A percentile compares a stretch with the other conserved stretches of the same genome.
These are phyloP conservation scores for Akabosia matsudoensis DNA, from an alignment of 1,140 invertebrate genomes.

Conservation along the genomic window DNA sequence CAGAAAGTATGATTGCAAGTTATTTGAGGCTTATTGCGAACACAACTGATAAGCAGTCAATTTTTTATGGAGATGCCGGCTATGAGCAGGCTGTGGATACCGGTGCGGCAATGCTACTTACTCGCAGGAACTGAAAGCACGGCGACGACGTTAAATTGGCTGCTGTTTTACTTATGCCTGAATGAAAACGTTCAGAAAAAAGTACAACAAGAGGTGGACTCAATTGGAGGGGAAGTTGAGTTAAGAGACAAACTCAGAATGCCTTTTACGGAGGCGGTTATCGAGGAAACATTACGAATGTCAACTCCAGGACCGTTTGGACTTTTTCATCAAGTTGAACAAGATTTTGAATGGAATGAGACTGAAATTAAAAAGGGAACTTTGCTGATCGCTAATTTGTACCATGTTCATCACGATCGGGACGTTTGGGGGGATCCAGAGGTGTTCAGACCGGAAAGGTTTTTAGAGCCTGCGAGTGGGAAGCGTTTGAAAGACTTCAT, in stretches of 20 bases:
- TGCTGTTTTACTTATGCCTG: too few relatives aligned
- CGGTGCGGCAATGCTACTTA: too few relatives aligned
- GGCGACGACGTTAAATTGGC: too few relatives aligned
- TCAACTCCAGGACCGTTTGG: constrained; percentile 55
- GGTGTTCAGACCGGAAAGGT: constrained; percentile 48
- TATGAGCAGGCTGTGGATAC: too few relatives aligned
- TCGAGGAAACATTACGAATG: constrained; percentile 55
- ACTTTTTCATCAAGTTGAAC: constrained; percentile 51
- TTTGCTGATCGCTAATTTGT: constrained; percentile 25
- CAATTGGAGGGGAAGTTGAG: too few relatives aligned
- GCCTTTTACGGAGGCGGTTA: constrained; percentile 55
- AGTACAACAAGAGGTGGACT: too few relatives aligned
- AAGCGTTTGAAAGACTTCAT: background rate
- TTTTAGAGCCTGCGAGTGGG: constrained; percentile 36
- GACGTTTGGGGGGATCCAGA: constrained; percentile 48
- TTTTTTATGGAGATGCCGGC: too few relatives aligned
- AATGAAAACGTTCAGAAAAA: too few relatives aligned
- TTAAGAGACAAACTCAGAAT: constrained; percentile 46
- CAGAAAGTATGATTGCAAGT: too few relatives aligned
- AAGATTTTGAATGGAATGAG: constrained; percentile 52
- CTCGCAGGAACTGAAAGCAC: too few relatives aligned
- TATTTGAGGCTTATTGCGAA: too few relatives aligned
- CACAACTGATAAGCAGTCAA: too few relatives aligned
- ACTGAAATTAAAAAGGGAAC: constrained; percentile 50
- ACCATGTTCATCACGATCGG: constrained; percentile 48